These are phyloP conservation scores for Ectemnius cavifrons DNA, from an alignment of 2,888 invertebrate species.

Conservation along the genomic window DNA sequence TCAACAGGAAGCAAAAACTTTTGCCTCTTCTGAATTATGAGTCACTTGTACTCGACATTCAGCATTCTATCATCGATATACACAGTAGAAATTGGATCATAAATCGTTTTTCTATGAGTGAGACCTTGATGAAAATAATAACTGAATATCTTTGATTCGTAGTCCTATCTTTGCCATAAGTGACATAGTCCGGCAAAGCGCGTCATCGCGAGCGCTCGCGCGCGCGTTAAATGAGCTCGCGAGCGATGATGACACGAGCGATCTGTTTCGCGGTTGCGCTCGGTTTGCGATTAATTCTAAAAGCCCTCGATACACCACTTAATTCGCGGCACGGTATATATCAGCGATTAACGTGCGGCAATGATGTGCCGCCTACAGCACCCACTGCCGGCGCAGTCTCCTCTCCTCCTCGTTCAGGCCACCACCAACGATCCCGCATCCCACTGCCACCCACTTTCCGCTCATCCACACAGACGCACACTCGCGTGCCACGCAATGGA, in stretches of 20 bases:
- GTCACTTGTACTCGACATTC: too few species aligned
- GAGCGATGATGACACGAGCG: slow-evolving; percentile 40
- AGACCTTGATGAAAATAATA: too few species aligned
- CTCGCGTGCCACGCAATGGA: slow-evolving; percentile 46
- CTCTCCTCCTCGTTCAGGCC: neutral
- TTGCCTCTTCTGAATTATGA: too few species aligned
- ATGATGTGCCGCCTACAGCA: slow-evolving; percentile 56
- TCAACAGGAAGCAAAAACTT: too few species aligned
- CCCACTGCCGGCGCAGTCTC: slow-evolving; percentile 46
- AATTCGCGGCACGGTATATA: slow-evolving; percentile 58
- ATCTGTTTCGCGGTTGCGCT: slow-evolving; percentile 52
- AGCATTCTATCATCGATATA: too few species aligned
- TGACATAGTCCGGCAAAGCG: slow-evolving; percentile 36
- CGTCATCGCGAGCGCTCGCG: too few species aligned
- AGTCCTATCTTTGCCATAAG: neutral
- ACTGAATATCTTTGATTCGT: too few species aligned
- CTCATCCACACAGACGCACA: too few species aligned
- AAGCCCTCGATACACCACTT: slow-evolving; percentile 62
- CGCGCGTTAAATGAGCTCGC: too few species aligned
- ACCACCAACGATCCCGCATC: slow-evolving; percentile 7
- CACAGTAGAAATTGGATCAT: too few species aligned
- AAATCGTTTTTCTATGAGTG: too few species aligned
- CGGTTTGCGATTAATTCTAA: slow-evolving; percentile 61
- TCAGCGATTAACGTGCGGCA: slow-evolving; percentile 67
- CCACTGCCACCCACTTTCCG: slow-evolving; percentile 38